Percentiles rank a stretch among this genome's conserved stretches.
Conservation (phyloP, 2,113 vertebrate genomes). For the Orientallactaga bullata region DNA sequence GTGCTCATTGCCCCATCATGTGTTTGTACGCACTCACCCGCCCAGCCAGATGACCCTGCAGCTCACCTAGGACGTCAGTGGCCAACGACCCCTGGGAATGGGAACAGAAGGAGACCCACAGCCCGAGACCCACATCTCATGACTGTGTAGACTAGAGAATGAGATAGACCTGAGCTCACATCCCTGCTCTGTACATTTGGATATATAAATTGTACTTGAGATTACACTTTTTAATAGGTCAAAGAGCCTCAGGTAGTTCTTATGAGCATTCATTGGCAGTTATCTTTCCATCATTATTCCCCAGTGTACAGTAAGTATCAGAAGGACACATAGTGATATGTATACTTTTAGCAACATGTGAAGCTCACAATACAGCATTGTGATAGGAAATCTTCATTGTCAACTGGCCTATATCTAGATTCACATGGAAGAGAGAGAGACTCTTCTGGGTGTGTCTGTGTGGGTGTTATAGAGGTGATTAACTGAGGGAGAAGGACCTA, state of each 20-base stretch:
- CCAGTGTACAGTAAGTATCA: not conserved
- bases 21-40: too few relatives aligned
- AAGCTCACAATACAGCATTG: not conserved
- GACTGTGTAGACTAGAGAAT: not conserved
- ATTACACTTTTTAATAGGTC: not conserved
- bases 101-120: too few relatives aligned
- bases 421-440: not conserved
- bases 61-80: too few relatives aligned
- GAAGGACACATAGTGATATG: not conserved
- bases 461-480: not conserved
- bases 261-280: not conserved
- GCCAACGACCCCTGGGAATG: too few relatives aligned
- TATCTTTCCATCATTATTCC: not conserved
- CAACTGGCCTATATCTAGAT: too few relatives aligned
- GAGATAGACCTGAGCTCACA: not conserved
- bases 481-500: not conserved
- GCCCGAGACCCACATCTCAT: too few relatives aligned
- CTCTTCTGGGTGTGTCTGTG: not conserved
- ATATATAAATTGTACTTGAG: too few relatives aligned
- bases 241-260: not conserved
- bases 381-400: too few relatives aligned
- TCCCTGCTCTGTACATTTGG: not conserved
- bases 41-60: too few relatives aligned
- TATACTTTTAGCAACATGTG: not conserved
- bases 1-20: too few relatives aligned